Evolutionary conservation across 2,888 invertebrate species (phyloP), one percentile per base, ranked within the genome.

Genomic region (Pachycephus smyrnensis): DNA sequence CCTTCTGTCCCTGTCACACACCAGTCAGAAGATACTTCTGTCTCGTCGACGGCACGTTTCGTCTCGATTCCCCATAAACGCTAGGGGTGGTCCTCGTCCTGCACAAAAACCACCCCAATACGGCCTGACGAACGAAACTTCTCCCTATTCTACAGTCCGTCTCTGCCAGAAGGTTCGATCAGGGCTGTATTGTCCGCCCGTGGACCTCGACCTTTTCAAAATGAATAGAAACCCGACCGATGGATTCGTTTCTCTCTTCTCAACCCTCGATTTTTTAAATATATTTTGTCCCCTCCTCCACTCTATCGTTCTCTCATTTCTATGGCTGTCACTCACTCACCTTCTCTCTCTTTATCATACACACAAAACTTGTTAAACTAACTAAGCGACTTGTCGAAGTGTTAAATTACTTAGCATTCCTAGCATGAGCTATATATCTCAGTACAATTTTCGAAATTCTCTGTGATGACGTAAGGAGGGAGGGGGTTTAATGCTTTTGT

Each of bases 41-140:
- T 82, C 78, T 82, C 80, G 71, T 83, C 82, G 82, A 84, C 82
- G 82, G 80, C 82, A 81, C 83, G 80, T 84, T 83, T 83, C 84
- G 82, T 81, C 81, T 84, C 82, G 82, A 81, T 82, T 84, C 81
- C 81, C 81, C 82, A 81, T 84, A 82, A 80, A 83, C 77, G 85
- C 78, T 68, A 78, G 85, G 85, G 86, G 86, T 85, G 86, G 84
- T 82, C 82, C 81, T 80, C 80, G 83, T 79, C 80, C 81, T 82
- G 81, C 80, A 84, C 83, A 82, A 84, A 85, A 86, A 86, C 81
- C 85, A 83, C 83, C 85, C 84, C 84, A 77, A 79, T 84, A 55
- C 68, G 33, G 73, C 78, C 82, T 83, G 83, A 82, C 84, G 83
- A 86, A 84, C 78, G 79, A 83, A 82, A 84, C 81, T 81, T 80